Evolutionary conservation across 2,888 invertebrate genomes (phyloP).

Genomic region (Chaitophorus viminalis): DNA sequence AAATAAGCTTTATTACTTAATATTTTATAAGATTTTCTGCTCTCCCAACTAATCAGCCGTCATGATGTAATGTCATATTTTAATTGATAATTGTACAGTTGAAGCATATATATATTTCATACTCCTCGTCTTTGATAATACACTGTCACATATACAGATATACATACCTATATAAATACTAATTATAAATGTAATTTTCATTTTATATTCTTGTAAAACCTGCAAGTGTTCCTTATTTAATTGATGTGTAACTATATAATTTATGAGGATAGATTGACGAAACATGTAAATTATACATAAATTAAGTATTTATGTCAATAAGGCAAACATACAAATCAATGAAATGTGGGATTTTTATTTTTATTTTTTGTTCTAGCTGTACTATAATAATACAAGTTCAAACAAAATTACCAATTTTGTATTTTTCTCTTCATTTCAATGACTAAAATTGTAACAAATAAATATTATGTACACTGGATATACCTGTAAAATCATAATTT

Average conservation of each 20-base stretch:
- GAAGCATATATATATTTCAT: neutral
- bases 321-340: neutral
- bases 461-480: neutral
- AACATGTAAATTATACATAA: neutral
- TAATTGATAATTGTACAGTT: neutral
- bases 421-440: neutral
- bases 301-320: no score
- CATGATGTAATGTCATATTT: neutral
- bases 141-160: neutral
- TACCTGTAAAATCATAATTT: neutral
- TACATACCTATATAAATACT: neutral
- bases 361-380: neutral
- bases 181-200: slow-evolving; percentile 27
- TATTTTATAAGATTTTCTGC: neutral
- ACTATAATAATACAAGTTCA: neutral
- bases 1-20: slow-evolving; percentile 9
- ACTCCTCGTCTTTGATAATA: neutral
- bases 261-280: slow-evolving; percentile 53
- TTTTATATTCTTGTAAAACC: slow-evolving; percentile 43
- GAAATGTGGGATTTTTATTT: neutral
- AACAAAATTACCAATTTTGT: neutral
- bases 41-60: neutral
- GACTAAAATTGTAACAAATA: neutral
- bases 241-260: slow-evolving; percentile 12
- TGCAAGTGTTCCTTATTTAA: slow-evolving; percentile 44